These are phyloP conservation scores for Zosterops lateralis DNA, from an alignment of 2,113 vertebrate species.

Conservation along the genomic window DNA sequence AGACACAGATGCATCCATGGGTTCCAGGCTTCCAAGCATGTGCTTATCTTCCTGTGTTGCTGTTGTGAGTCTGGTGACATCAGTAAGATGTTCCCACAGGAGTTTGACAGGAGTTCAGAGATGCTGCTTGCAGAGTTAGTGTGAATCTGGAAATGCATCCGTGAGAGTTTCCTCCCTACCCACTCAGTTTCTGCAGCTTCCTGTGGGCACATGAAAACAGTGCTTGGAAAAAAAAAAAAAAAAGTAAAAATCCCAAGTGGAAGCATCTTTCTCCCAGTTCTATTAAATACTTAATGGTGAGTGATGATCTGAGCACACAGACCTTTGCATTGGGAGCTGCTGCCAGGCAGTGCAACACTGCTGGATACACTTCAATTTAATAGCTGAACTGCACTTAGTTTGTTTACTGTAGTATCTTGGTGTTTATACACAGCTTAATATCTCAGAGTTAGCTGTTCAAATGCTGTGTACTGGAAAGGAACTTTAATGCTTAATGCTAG, in stretches of 20 bases:
- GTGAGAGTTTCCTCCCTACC: background rate
- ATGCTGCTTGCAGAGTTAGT: background rate
- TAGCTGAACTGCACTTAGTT: background rate
- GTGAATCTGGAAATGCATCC: background rate
- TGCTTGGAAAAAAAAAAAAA: background rate
- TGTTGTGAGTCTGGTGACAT: background rate
- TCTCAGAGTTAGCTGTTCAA: background rate
- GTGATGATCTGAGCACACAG: background rate
- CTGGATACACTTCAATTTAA: background rate
- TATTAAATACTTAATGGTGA: background rate
- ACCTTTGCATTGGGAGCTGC: background rate
- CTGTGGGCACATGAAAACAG: background rate
- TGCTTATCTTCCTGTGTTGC: background rate
- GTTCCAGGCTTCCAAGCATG: background rate
- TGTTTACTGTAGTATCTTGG: background rate
- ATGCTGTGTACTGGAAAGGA: background rate
- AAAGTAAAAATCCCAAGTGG: background rate
- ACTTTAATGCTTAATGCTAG: background rate
- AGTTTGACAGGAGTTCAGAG: background rate
- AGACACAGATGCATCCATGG: accelerated
- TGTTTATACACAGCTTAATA: conserved; percentile 5
- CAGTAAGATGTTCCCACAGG: background rate
- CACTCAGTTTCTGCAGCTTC: background rate
- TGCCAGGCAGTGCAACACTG: background rate
- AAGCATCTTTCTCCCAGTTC: background rate